Base-by-base conservation (phyloP, 2,888 invertebrate genomes). In the Coenonympha glycerion region DNA sequence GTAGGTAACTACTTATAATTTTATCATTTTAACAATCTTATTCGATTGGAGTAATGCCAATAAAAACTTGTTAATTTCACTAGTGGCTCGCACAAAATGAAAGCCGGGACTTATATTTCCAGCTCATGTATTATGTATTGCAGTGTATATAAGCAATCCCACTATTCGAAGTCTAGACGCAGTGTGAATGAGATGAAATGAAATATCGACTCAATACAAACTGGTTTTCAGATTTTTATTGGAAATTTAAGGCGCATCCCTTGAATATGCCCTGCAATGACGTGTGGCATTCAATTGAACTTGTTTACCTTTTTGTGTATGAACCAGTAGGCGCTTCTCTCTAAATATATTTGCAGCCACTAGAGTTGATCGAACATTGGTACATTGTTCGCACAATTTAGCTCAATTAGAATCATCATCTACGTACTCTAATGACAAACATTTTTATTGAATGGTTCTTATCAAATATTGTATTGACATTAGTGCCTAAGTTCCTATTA, bases 101-200 rank as follows among this genome's bases (percentile, higher is more conserved):
- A 74, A 74, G 68, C 67, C 68, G 61, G 68, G 68, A 73, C 73
- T 76, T 73, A 78, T 79, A 81, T 79, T 79, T 76, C 73, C 69
- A 73, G 68, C 74, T 83, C 78, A 83, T 84, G 79, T 80, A 70
- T 80, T 78, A 84, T 84, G 80, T 76, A 83, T 79, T 66, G 58
- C 65, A 60, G 61, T 64, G 73, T 63, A 62, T 63, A 73, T 75
- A 78, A 78, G 72, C 74, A 76, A 81, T 79, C 68, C 68, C 64
- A 64, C 73, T 67, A 73, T 76, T 77, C 69, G 68, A 66, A 74
- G 80, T 79, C 80, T 76, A 81, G 80, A 79, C 79, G 71, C 64
- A 68, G 78, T 71, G 76, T 66, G 74, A 79, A 80, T 77, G 73
- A 79, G 73, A 71, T 73, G 73, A 78, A 77, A 78, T 79, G 70